A percentile compares a stretch with the other conserved stretches of the same genome.
phyloP scores from a whole-genome alignment of 1,140 invertebrate genomes.

The Paramacrobiotus metropolitanus region DNA sequence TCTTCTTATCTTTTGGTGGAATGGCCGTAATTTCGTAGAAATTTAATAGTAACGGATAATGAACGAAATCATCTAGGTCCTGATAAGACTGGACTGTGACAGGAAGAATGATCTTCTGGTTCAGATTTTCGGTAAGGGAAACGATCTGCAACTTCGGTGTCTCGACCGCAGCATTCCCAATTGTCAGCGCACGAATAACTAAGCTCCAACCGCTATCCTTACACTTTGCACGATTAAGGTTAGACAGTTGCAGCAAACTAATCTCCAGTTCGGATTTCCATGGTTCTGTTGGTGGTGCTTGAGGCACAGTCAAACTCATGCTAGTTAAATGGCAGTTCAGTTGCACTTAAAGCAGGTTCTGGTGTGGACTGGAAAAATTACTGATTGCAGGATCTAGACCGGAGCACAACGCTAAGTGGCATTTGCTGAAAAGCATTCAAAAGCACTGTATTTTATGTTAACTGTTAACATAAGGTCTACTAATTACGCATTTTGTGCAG shows the following conservation, averaged over 20 bases:
- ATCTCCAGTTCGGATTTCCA: background rate
- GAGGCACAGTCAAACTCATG: no score
- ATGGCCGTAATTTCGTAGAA: background rate
- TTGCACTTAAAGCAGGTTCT: no score
- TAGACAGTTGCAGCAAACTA: background rate
- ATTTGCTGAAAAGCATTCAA: no score
- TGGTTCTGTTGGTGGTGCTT: background rate
- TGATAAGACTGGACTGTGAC: background rate
- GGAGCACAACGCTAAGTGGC: no score
- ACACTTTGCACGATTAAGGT: background rate
- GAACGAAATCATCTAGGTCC: background rate
- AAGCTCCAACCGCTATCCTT: background rate
- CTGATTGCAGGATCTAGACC: no score
- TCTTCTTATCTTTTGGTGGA: background rate
- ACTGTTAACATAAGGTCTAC: no score
- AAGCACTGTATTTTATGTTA: no score
- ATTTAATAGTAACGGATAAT: background rate
- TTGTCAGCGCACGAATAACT: background rate
- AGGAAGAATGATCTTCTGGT: background rate
- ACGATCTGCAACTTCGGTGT: background rate
- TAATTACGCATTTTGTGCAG: no score
- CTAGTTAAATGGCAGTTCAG: no score
- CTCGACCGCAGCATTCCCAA: background rate
- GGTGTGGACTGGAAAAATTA: no score
- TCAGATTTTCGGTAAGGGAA: background rate